Evolutionary conservation across 2,113 vertebrate species (phyloP).

Genomic region (Chamaea fasciata): DNA sequence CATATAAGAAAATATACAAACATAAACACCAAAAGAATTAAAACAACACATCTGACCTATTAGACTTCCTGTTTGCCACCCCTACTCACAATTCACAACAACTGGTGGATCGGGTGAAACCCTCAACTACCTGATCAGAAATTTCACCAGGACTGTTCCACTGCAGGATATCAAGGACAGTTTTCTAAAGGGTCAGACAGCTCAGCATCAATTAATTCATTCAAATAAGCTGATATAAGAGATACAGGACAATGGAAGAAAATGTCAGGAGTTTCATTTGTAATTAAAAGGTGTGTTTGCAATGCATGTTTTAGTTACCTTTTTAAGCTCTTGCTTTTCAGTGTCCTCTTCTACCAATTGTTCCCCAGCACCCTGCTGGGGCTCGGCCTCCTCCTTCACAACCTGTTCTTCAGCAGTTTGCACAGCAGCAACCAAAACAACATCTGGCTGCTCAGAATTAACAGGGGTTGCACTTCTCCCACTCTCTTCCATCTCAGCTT

Average conservation of each 20-base stretch:
- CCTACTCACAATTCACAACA: background rate
- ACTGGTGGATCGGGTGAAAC: background rate
- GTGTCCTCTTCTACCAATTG: slow-evolving; percentile 65
- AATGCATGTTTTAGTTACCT: slow-evolving; percentile 74
- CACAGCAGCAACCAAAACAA: slow-evolving; percentile 67
- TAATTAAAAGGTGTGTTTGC: background rate
- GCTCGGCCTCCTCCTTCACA: background rate
- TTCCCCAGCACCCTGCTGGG: slow-evolving; percentile 59
- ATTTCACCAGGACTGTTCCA: background rate
- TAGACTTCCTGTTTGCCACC: background rate
- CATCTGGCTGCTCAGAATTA: slow-evolving; percentile 89
- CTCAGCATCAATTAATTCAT: background rate
- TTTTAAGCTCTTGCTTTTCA: slow-evolving; percentile 83
- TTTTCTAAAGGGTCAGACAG: background rate
- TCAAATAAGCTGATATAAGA: background rate
- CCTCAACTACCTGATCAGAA: background rate
- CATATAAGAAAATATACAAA: background rate
- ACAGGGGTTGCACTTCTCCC: slow-evolving; percentile 94
- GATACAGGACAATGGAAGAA: background rate
- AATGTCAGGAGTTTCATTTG: background rate
- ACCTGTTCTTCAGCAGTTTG: slow-evolving; percentile 29
- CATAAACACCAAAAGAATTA: background rate
- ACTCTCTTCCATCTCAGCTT: slow-evolving; percentile 95
- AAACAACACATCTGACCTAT: background rate
- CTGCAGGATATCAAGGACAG: background rate